Base-by-base conservation (phyloP, 2,888 invertebrate species). In the Deilephila porcellus region DNA sequence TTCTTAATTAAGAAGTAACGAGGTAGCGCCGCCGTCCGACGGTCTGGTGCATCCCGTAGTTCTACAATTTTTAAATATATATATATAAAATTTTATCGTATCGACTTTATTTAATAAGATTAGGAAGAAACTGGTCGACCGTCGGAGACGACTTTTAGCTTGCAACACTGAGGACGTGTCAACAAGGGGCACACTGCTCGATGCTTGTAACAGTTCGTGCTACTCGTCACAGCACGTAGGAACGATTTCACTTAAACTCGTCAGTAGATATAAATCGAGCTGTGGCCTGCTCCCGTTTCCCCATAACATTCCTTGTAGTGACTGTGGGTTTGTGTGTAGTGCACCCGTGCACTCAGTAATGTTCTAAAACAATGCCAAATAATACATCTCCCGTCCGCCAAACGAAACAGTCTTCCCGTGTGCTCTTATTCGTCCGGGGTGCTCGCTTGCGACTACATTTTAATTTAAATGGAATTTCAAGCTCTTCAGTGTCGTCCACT, bases 381-480 rank as follows among this genome's bases (percentile, higher is more conserved):
- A 5, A 32, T 62, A 53, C 73, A 63, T 71, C 62, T 59, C 72
- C 34, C 73, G 29, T 29, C 60, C 20, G 14, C 17, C 59, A 32
- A 70, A 32, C 25, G 53, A 25, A 20, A 4, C 25, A 19, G 53
- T 63, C 19, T 34, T 63, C 37, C 34, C 37, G n/a, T 37, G 37
- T 37, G 20, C 64, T 37, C 4, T 11, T 8, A 64, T 20, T 37
- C 64, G 20, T 37, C 20, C 37, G 5, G 7, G 19, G 25, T 0
- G 14, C 11, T 56, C 45, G 52, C 17, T 6, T 56, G 53, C 4
- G 17, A 56, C 56, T 6, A 17, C 1, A n/a, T 56, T 56, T 17
- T 56, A 2, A 56, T 56, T 56, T 56, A n/a, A 56, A 56, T 6
- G 6, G n/a, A n/a, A n/a, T n/a, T 5, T 56, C 6, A 6, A 56